These are phyloP conservation scores for Lineus longissimus DNA, from an alignment of 1,140 invertebrate genomes.

Conservation along the genomic window DNA sequence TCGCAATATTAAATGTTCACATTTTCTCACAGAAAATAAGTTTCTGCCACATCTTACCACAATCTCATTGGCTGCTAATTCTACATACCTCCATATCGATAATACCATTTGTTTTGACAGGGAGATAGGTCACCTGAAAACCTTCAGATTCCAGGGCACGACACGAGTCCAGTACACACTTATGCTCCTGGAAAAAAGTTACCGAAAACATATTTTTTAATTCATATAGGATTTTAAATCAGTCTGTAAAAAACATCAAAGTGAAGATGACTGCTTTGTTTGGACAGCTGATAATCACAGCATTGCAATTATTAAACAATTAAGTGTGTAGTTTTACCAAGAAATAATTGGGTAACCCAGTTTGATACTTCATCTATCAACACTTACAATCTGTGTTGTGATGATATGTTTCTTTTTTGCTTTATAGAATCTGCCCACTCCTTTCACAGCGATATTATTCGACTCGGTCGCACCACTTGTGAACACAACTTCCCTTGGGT, in stretches of 20 bases:
- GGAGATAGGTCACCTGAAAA: conserved; percentile 93
- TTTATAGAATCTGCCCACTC: conserved; percentile 88
- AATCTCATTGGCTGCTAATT: not conserved
- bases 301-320: too few relatives aligned
- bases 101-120: conserved; percentile 84
- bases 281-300: too few relatives aligned
- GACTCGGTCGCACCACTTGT: conserved; percentile 99
- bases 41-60: too few relatives aligned
- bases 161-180: conserved; percentile 98
- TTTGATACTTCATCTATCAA: too few relatives aligned
- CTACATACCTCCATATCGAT: conserved; percentile 66
- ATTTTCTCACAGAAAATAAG: too few relatives aligned
- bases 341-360: too few relatives aligned
- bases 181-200: conserved; percentile 80
- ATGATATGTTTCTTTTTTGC: conserved; percentile 94
- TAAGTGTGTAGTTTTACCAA: too few relatives aligned
- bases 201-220: not conserved
- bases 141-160: conserved; percentile 90
- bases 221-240: conserved; percentile 1
- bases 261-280: not conserved
- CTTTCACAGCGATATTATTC: conserved; percentile 97
- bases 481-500: conserved; percentile 97
- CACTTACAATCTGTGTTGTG: conserved; percentile 91
- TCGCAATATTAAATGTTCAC: too few relatives aligned
- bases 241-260: not conserved